These are phyloP conservation scores for Caenorhabditis latens DNA, from an alignment of 1,140 invertebrate genomes.

Conservation along the genomic window DNA sequence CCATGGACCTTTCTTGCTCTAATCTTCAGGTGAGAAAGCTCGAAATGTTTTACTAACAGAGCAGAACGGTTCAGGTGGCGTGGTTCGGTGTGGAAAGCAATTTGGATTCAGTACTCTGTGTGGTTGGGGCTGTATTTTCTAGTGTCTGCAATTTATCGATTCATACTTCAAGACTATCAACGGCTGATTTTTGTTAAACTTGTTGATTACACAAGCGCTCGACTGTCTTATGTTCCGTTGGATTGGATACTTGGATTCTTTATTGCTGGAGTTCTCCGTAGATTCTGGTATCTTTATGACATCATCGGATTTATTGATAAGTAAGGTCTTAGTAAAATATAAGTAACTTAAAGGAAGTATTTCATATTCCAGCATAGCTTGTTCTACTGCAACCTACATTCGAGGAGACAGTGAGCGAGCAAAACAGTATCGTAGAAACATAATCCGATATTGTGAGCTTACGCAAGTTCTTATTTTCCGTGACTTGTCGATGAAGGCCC, in stretches of 20 bases:
- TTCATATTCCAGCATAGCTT: conserved; percentile 56
- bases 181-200: conserved; percentile 38
- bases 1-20: conserved; percentile 63
- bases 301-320: conserved; percentile 65
- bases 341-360: neutral
- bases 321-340: neutral
- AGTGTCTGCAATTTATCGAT: conserved; percentile 58
- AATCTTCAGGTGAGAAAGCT: conserved; percentile 53
- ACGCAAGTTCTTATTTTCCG: conserved; percentile 63
- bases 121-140: conserved; percentile 58
- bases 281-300: conserved; percentile 62
- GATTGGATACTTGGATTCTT: conserved; percentile 65
- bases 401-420: conserved; percentile 52
- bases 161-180: conserved; percentile 47
- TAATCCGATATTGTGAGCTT: conserved; percentile 58
- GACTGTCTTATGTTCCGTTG: conserved; percentile 59
- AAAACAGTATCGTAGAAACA: conserved; percentile 51
- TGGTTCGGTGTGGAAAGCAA: conserved; percentile 60
- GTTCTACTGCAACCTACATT: conserved; percentile 57
- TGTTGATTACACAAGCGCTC: conserved; percentile 47
- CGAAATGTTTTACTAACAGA: neutral
- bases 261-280: conserved; percentile 59
- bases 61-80: conserved; percentile 46
- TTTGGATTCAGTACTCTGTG: conserved; percentile 62
- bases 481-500: conserved; percentile 59